Conservation (phyloP, 2,888 invertebrate genomes). For the Pachydiplax longipennis region DNA sequence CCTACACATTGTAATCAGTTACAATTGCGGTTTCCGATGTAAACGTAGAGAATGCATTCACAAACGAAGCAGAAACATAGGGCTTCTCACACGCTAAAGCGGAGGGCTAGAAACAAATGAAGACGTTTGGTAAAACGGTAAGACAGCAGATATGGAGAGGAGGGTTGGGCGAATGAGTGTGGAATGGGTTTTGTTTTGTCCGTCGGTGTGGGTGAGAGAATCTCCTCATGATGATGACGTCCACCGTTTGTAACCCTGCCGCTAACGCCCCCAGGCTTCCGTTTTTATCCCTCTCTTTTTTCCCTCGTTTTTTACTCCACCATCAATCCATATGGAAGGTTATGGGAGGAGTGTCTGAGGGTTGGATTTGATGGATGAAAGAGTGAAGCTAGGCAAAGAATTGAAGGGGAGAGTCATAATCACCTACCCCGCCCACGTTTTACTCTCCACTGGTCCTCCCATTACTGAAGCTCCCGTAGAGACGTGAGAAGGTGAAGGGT, state of each 20-base stretch:
- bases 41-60: too few species aligned
- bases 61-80: too few species aligned
- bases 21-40: too few species aligned
- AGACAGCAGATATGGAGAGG: neutral
- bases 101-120: neutral
- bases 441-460: conserved; percentile 8
- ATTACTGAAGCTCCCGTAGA: conserved; percentile 13
- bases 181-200: neutral
- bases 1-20: too few species aligned
- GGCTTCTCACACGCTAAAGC: too few species aligned
- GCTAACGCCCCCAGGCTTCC: conserved; percentile 14
- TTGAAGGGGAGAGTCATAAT: neutral
- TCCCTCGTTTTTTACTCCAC: neutral
- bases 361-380: conserved; percentile 23
- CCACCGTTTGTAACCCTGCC: conserved; percentile 17
- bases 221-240: conserved; percentile 15
- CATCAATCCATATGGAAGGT: neutral
- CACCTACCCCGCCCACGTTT: conserved; percentile 28
- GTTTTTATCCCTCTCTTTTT: conserved; percentile 11
- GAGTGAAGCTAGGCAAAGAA: neutral
- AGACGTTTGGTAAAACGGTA: neutral
- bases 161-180: neutral
- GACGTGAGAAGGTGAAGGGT: neutral
- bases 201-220: neutral
- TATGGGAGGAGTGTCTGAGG: neutral